A percentile compares a stretch with the other conserved stretches of the same genome.
Evolutionary conservation across 2,113 vertebrate species (phyloP).

Genomic region (Aix galericulata): DNA sequence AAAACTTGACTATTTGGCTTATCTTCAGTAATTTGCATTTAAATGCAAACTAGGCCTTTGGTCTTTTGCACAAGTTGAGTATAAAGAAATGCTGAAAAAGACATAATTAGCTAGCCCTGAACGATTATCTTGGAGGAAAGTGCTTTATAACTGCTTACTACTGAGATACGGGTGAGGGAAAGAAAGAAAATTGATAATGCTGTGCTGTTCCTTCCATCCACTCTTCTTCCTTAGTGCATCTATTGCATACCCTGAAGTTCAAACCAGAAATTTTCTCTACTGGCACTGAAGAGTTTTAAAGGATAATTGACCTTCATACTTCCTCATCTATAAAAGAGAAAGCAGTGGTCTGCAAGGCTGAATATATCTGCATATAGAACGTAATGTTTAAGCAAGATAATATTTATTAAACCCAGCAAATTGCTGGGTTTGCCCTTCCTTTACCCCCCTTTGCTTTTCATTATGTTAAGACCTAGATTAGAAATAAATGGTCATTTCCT

Average conservation of each 20-base stretch:
- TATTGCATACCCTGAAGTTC: not conserved
- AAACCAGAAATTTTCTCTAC: not conserved
- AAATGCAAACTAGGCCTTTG: conserved; percentile 41
- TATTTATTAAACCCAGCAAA: not conserved
- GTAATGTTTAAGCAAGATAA: not conserved
- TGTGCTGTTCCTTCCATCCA: not conserved
- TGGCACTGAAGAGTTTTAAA: not conserved
- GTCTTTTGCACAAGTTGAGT: conserved; percentile 21
- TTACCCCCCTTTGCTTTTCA: not conserved
- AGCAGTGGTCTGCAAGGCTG: not conserved
- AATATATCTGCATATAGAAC: not conserved
- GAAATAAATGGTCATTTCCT: not conserved
- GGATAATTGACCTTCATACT: not conserved
- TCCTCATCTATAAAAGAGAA: not conserved
- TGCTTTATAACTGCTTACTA: conserved; percentile 5
- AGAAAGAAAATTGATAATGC: not conserved
- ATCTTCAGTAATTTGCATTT: conserved; percentile 48
- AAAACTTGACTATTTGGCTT: conserved; percentile 6
- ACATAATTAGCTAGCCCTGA: conserved; percentile 32
- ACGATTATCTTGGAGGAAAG: too few relatives aligned
- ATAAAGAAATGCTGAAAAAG: conserved; percentile 57
- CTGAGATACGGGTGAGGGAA: not conserved
- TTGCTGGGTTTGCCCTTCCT: not conserved
- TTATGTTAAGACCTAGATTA: not conserved
- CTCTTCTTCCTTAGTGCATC: not conserved